Evolutionary conservation across 2,888 invertebrate genomes (phyloP), one percentile per base, ranked within the genome.

Genomic region (Galerucella calmariensis): DNA sequence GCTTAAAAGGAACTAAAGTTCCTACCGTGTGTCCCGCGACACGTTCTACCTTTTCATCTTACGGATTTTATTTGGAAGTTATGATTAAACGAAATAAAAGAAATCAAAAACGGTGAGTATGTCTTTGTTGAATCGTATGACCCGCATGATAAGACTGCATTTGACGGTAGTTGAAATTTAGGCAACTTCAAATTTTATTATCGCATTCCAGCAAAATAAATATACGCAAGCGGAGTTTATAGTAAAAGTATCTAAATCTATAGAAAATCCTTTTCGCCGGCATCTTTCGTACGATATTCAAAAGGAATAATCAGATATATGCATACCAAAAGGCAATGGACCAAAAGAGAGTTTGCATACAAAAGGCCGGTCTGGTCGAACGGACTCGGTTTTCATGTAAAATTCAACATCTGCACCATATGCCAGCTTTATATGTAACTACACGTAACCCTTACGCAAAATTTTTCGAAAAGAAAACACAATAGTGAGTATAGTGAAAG

Each of bases 391-490:
- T 53, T 71, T 67, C 67, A 70, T 70, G 70, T 67, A 72, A 76
- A 71, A 59, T 74, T 74, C 66, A 69, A 72, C 76, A 76, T 76
- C 76, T 76, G 76, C 72, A 59, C 74, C 69, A 69, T 69, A 53
- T 74, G 74, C 72, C 61, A 53, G 67, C 56, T 56, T 69, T 63
- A 44, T n/a, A 3, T 53, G 35, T 12, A 35, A 10, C 20, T 67
- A 35, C 4, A 67, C n/a, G n/a, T 72, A 74, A 76, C 74, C 76
- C 76, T 76, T 76, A 46, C 71, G 74, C 74, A 74, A 74, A 71
- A 74, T 71, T 41, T 70, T 56, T 67, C 35, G 62, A 69, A 66
- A 69, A 51, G 65, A 66, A 69, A 67, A 67, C 58, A 62, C 41
- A 44, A 67, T 44, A 62, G 46, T 70, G 46, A 27, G 27, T 70